Conservation (phyloP, 2,113 vertebrate species). For the Pseudorhombus dupliciocellatus region DNA sequence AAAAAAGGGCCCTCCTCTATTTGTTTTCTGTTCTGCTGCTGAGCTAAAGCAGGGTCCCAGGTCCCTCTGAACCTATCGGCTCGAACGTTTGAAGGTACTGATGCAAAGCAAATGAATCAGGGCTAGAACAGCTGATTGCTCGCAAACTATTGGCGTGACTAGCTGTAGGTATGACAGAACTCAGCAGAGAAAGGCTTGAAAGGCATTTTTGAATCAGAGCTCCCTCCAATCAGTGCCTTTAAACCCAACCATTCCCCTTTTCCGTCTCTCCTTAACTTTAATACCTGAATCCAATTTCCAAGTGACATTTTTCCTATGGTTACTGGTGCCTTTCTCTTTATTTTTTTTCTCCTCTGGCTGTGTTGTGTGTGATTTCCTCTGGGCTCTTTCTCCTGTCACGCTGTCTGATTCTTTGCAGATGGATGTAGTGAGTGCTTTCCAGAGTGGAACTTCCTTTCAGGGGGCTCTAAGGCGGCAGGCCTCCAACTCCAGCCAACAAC, state of each 20-base stretch:
- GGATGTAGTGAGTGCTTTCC: constrained; percentile 99
- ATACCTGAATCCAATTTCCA: constrained; percentile 59
- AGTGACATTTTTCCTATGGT: constrained; percentile 58
- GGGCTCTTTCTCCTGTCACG: constrained; percentile 94
- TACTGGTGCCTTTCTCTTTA: constrained; percentile 76
- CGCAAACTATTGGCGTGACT: not conserved
- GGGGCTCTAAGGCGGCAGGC: constrained; percentile 99
- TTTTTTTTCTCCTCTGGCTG: constrained; percentile 68
- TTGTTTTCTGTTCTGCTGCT: constrained; percentile 58
- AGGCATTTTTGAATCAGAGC: constrained; percentile 31
- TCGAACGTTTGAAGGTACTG: constrained; percentile 61
- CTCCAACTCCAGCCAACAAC: constrained; percentile 99
- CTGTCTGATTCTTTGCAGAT: constrained; percentile 99
- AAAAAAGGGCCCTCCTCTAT: constrained; percentile 28
- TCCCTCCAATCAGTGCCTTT: constrained; percentile 66
- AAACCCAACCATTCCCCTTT: constrained; percentile 35
- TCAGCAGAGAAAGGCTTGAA: constrained; percentile 51
- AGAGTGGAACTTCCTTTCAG: constrained; percentile 99
- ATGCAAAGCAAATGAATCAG: constrained; percentile 37
- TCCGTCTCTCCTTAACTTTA: constrained; percentile 42
- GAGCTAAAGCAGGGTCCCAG: constrained; percentile 59
- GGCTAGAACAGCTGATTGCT: constrained; percentile 25
- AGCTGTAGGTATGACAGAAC: constrained; percentile 38
- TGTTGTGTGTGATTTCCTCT: constrained; percentile 83
- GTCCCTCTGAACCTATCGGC: constrained; percentile 34